A percentile compares a stretch with the other conserved stretches of the same genome.
phyloP scores from a whole-genome alignment of 2,888 invertebrate genomes.

The Caradrina clavipalpis region DNA sequence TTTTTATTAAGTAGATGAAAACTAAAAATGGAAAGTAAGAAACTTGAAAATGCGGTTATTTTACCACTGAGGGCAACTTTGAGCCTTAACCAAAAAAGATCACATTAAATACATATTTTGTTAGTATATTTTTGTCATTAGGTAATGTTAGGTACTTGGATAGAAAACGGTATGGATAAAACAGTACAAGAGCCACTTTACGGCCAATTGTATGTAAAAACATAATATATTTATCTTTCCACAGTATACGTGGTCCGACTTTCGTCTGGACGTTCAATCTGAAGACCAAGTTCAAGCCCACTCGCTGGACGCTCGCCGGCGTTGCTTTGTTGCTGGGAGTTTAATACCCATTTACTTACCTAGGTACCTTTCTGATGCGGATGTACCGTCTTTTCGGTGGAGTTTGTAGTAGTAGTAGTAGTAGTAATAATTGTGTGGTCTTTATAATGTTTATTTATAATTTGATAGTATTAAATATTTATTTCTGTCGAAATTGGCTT shows the following conservation, averaged over 20 bases:
- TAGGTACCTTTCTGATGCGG: neutral
- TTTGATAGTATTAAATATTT: constrained; percentile 52
- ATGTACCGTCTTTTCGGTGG: neutral
- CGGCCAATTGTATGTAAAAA: neutral
- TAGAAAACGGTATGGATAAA: too few species aligned
- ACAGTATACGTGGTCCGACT: constrained; percentile 95
- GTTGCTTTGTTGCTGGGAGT: constrained; percentile 97
- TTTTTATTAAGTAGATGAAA: neutral
- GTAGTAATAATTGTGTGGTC: constrained; percentile 30
- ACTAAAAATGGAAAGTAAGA: too few species aligned
- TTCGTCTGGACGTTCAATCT: constrained; percentile 99
- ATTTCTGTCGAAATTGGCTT: constrained; percentile 23
- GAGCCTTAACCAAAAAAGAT: too few species aligned
- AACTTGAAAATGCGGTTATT: too few species aligned
- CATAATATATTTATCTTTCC: constrained; percentile 19
- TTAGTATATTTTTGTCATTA: too few species aligned
- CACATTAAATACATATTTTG: too few species aligned
- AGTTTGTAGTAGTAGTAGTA: constrained; percentile 28
- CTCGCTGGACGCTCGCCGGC: constrained; percentile 98
- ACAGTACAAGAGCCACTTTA: too few species aligned
- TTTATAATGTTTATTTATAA: constrained; percentile 9
- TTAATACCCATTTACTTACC: constrained; percentile 77
- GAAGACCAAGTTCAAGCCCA: constrained; percentile 96
- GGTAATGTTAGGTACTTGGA: too few species aligned
- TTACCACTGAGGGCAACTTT: too few species aligned